Evolutionary conservation across 2,113 vertebrate species (phyloP).

Genomic region (Cromileptes altivelis): DNA sequence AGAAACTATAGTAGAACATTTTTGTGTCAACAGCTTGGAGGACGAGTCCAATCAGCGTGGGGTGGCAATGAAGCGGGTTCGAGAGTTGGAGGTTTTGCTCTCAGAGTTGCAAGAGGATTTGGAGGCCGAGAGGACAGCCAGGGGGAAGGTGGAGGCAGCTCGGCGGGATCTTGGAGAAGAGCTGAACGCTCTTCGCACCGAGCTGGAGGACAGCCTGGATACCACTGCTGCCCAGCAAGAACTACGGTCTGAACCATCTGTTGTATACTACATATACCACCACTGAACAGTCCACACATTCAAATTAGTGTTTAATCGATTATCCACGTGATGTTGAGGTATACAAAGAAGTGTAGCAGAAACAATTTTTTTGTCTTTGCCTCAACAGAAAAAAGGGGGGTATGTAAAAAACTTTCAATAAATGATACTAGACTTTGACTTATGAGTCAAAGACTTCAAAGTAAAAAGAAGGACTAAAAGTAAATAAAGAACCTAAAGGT

Average conservation of each 20-base stretch:
- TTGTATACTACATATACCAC: background rate
- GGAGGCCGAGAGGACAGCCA: slow-evolving; percentile 88
- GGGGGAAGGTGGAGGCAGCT: slow-evolving; percentile 92
- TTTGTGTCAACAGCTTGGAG: slow-evolving; percentile 85
- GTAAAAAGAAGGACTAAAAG: too few species aligned
- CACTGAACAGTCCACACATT: background rate
- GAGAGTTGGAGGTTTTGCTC: slow-evolving; percentile 91
- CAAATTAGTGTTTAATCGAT: too few species aligned
- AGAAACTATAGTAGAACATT: background rate
- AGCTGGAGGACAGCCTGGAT: slow-evolving; percentile 96
- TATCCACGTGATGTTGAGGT: too few species aligned
- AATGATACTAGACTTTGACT: background rate
- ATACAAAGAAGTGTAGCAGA: background rate
- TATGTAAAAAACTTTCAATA: background rate
- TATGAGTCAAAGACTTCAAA: background rate
- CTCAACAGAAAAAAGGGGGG: background rate
- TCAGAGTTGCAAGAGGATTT: slow-evolving; percentile 95
- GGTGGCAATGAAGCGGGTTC: slow-evolving; percentile 89
- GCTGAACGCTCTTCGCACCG: slow-evolving; percentile 92
- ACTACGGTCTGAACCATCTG: slow-evolving; percentile 85
- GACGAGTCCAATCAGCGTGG: slow-evolving; percentile 91
- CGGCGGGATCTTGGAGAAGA: slow-evolving; percentile 93
- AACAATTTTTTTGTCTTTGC: background rate
- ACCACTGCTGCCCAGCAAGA: slow-evolving; percentile 94
- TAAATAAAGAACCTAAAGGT: too few species aligned